Conservation (phyloP, 1,140 invertebrate species). For the Drosophila prosaltans region DNA sequence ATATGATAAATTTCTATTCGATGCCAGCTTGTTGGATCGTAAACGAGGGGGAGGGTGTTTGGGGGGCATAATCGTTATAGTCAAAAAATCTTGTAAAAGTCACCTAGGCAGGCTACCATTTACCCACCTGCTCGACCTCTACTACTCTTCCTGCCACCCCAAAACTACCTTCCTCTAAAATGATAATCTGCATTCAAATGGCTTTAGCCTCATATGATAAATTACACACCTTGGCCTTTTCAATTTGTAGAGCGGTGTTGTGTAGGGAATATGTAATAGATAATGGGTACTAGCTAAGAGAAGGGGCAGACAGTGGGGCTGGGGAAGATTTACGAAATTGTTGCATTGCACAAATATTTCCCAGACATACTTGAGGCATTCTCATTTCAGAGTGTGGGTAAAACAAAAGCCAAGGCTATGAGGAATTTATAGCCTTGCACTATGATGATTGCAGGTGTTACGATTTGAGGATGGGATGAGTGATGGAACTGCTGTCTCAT, state of each 20-base stretch:
- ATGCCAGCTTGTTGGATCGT: conserved; percentile 20
- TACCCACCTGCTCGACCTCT: neutral
- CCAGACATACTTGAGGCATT: conserved; percentile 49
- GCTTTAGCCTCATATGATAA: conserved; percentile 47
- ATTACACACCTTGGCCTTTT: conserved; percentile 48
- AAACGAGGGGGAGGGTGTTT: neutral
- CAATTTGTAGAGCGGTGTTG: conserved; percentile 30
- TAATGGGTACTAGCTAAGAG: neutral
- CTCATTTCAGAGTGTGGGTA: conserved; percentile 18
- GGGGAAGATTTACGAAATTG: conserved; percentile 60
- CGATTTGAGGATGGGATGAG: neutral
- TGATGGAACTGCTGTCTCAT: neutral
- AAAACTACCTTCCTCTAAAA: neutral
- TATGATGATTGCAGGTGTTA: conserved; percentile 35
- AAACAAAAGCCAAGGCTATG: conserved; percentile 23
- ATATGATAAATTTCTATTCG: conserved; percentile 54
- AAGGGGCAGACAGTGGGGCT: conserved; percentile 4
- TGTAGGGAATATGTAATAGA: too few relatives aligned
- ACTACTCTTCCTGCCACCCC: neutral
- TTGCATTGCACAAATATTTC: conserved; percentile 60
- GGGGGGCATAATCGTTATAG: conserved; percentile 30
- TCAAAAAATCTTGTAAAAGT: conserved; percentile 18
- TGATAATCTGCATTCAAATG: conserved; percentile 58
- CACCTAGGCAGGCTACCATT: neutral
- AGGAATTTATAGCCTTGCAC: conserved; percentile 34